Conservation (phyloP, 2,888 invertebrate genomes). For the Spatulosminthurus flaviceps region DNA sequence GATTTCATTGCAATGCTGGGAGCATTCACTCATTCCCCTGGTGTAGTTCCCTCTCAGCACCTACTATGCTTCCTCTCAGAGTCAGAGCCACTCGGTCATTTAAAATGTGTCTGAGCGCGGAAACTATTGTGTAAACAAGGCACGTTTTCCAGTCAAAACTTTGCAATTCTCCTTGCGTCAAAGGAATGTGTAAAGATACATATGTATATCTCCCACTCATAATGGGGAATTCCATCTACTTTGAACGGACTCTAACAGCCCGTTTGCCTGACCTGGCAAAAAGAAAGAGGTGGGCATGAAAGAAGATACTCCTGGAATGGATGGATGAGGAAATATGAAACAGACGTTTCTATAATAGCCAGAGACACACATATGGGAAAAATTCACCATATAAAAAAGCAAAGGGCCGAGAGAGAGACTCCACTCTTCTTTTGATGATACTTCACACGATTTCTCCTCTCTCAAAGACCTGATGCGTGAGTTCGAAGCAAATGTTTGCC, state of each 20-base stretch:
- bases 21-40: not conserved
- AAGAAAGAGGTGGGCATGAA: not conserved
- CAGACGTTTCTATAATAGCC: too few relatives aligned
- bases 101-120: not conserved
- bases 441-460: slow-evolving; percentile 1
- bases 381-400: not conserved
- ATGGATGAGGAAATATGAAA: too few relatives aligned
- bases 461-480: not conserved
- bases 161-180: not conserved
- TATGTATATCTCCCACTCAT: too few relatives aligned
- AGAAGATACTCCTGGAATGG: not conserved
- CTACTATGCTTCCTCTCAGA: not conserved
- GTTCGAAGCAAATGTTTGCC: not conserved
- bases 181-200: not conserved
- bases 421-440: not conserved
- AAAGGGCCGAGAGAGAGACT: too few relatives aligned
- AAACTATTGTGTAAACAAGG: not conserved
- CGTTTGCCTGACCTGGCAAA: not conserved
- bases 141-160: slow-evolving; percentile 9
- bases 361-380: not conserved
- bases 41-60: not conserved
- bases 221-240: not conserved
- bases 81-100: too few relatives aligned
- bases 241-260: not conserved
- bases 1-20: not conserved